Percentiles rank a stretch among this genome's conserved stretches.
Conservation (phyloP, 2,113 vertebrate species). For the Monarcha castaneiventris region DNA sequence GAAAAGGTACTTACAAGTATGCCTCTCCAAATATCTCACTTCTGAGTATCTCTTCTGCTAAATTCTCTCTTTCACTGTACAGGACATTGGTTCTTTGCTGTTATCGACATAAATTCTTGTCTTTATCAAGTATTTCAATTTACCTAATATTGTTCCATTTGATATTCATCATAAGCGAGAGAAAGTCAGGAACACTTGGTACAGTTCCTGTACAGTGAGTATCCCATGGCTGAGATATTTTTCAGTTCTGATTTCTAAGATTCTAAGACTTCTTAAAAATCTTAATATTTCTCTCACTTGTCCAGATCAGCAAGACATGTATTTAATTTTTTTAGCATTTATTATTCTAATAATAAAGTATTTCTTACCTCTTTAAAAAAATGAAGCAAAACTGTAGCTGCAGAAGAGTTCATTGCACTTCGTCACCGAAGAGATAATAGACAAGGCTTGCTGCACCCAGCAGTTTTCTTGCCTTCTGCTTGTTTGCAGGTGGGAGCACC, state of each 20-base stretch:
- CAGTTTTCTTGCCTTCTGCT: background rate
- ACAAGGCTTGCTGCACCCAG: background rate
- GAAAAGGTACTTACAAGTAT: background rate
- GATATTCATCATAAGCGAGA: background rate
- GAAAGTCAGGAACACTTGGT: background rate
- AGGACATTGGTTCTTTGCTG: background rate
- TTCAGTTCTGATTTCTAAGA: background rate
- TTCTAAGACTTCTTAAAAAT: background rate
- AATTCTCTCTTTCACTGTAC: background rate
- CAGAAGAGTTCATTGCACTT: background rate
- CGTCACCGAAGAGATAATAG: background rate
- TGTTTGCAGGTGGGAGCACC: background rate
- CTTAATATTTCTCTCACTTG: background rate
- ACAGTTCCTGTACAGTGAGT: background rate
- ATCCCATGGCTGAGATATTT: background rate
- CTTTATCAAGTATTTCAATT: background rate
- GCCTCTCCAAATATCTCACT: background rate
- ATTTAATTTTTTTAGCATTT: background rate
- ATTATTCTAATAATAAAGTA: background rate
- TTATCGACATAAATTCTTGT: background rate
- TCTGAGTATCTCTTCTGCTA: background rate
- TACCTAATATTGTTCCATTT: background rate
- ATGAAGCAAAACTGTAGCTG: background rate
- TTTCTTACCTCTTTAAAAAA: background rate
- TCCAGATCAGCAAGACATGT: background rate